These are phyloP conservation scores for Apodemia mormo DNA, from an alignment of 2,888 invertebrate species.

Conservation along the genomic window DNA sequence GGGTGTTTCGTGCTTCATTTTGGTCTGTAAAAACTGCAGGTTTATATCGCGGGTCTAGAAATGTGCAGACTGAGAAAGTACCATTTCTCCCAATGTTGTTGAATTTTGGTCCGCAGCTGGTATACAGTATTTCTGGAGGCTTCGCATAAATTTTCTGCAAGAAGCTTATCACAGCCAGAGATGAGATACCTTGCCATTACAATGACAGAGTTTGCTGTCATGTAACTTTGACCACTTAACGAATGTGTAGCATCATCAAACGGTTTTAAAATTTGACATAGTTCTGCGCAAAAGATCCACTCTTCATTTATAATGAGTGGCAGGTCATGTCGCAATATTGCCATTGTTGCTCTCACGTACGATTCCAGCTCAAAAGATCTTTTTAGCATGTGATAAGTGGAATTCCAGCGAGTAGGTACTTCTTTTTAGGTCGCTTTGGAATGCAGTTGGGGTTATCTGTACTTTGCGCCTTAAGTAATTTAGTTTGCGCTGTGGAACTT, in stretches of 20 bases:
- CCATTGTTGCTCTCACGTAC: background rate
- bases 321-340: conserved; percentile 27
- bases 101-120: no score
- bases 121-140: conserved; percentile 19
- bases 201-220: conserved; percentile 39
- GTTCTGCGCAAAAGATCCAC: conserved; percentile 34
- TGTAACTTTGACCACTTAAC: conserved; percentile 40
- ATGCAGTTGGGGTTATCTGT: background rate
- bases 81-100: conserved; percentile 36
- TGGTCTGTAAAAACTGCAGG: conserved; percentile 29
- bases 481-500: background rate
- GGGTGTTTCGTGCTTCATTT: conserved; percentile 32
- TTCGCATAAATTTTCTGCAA: conserved; percentile 23
- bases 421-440: background rate
- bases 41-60: conserved; percentile 38
- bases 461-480: background rate
- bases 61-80: conserved; percentile 33
- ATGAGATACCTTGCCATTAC: conserved; percentile 38
- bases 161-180: conserved; percentile 32
- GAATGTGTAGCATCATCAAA: conserved; percentile 39
- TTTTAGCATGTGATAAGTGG: background rate
- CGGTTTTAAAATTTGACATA: conserved; percentile 38
- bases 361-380: background rate
- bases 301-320: conserved; percentile 34
- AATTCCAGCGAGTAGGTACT: background rate